These are phyloP conservation scores for Thalassaphorura encarpata DNA, from an alignment of 1,140 invertebrate genomes.

Conservation along the genomic window DNA sequence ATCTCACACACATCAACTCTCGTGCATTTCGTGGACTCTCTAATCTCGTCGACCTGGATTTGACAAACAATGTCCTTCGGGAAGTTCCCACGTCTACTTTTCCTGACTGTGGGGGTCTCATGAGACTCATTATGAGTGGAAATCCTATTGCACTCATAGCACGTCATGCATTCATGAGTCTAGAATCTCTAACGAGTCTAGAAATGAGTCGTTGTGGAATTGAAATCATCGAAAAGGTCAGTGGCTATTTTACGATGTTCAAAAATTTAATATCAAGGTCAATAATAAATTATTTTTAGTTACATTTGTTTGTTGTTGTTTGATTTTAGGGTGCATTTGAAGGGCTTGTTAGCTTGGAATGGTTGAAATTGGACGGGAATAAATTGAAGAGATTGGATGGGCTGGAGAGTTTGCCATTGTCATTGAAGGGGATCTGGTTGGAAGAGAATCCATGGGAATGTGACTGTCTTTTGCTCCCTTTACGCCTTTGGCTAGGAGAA, in stretches of 20 bases:
- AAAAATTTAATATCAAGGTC: no score
- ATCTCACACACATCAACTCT: slow-evolving; percentile 62
- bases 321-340: slow-evolving; percentile 55
- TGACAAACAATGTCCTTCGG: slow-evolving; percentile 67
- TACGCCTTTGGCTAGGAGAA: slow-evolving; percentile 64
- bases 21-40: slow-evolving; percentile 68
- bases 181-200: slow-evolving; percentile 62
- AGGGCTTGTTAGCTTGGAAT: slow-evolving; percentile 67
- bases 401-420: slow-evolving; percentile 55
- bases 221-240: slow-evolving; percentile 53
- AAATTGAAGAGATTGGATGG: slow-evolving; percentile 58
- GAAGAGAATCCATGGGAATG: slow-evolving; percentile 83
- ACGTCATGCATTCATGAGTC: slow-evolving; percentile 60
- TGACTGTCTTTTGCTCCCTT: slow-evolving; percentile 64
- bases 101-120: slow-evolving; percentile 61
- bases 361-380: slow-evolving; percentile 73
- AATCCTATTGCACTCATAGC: slow-evolving; percentile 66
- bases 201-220: slow-evolving; percentile 72
- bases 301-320: background rate
- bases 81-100: slow-evolving; percentile 66
- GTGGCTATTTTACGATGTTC: background rate
- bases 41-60: slow-evolving; percentile 78
- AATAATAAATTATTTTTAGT: background rate
- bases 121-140: slow-evolving; percentile 64
- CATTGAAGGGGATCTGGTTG: slow-evolving; percentile 62